These are phyloP conservation scores for Mionectes macconnelli DNA, from an alignment of 2,113 vertebrate species.

Conservation along the genomic window DNA sequence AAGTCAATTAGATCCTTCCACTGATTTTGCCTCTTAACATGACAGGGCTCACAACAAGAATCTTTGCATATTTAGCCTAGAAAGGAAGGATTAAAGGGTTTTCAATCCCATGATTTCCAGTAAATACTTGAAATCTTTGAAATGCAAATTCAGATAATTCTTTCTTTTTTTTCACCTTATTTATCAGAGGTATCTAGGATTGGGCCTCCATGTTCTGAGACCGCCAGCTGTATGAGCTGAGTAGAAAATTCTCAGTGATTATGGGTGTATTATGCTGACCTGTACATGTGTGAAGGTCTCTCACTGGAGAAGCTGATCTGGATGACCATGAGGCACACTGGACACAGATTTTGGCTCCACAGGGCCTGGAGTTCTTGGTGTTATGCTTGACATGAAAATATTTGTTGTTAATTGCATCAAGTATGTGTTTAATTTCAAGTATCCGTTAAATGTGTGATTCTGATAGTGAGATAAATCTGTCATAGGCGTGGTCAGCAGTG, in stretches of 20 bases:
- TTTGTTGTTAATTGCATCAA: background rate
- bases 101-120: background rate
- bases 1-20: conserved; percentile 38
- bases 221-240: background rate
- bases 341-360: background rate
- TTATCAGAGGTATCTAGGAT: background rate
- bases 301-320: background rate
- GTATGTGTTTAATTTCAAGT: background rate
- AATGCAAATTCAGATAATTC: background rate
- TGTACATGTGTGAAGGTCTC: fast-evolving
- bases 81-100: conserved; percentile 18
- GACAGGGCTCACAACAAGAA: background rate
- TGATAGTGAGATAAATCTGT: background rate
- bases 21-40: fast-evolving
- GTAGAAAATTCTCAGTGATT: background rate
- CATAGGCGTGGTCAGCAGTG: background rate
- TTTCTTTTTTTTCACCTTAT: background rate
- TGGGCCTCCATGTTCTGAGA: fast-evolving
- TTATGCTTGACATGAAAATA: background rate
- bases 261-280: fast-evolving
- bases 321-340: background rate
- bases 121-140: background rate
- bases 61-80: background rate
- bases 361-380: background rate
- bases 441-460: background rate